Evolutionary conservation across 2,888 invertebrate species (phyloP).

Genomic region (Synergus itoensis): DNA sequence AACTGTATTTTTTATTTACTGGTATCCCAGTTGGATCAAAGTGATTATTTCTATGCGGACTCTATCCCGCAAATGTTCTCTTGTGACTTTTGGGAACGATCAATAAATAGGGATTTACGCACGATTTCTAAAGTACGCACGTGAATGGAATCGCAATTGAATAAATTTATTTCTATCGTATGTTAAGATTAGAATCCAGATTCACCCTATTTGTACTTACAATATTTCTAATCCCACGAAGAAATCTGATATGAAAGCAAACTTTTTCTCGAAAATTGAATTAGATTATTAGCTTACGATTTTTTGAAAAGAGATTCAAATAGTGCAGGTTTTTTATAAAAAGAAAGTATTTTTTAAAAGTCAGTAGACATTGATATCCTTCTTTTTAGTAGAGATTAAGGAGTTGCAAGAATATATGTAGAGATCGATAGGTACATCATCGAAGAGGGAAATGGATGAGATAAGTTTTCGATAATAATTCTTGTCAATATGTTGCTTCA

Average conservation of each 20-base stretch:
- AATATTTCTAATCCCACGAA: no score
- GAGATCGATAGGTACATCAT: background rate
- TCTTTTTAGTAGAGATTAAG: background rate
- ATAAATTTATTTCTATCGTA: slow-evolving; percentile 22
- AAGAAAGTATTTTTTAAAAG: background rate
- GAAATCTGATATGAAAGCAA: no score
- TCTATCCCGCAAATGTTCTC: background rate
- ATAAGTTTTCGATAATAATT: slow-evolving; percentile 8
- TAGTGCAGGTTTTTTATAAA: background rate
- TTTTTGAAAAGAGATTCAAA: background rate
- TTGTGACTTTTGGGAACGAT: background rate
- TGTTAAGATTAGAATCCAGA: background rate
- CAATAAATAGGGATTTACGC: slow-evolving; percentile 12
- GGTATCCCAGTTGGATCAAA: background rate
- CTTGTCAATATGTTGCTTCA: slow-evolving; percentile 22
- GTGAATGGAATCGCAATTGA: background rate
- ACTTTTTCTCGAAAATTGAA: no score
- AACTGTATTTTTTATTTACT: background rate
- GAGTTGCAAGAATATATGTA: background rate
- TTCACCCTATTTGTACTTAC: background rate
- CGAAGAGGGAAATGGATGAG: slow-evolving; percentile 1
- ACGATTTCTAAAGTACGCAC: slow-evolving; percentile 8
- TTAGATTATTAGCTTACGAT: background rate
- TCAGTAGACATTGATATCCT: background rate
- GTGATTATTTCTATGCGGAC: slow-evolving; percentile 6